Base-by-base conservation (phyloP, 2,888 invertebrate genomes). In the Meteorus colon region DNA sequence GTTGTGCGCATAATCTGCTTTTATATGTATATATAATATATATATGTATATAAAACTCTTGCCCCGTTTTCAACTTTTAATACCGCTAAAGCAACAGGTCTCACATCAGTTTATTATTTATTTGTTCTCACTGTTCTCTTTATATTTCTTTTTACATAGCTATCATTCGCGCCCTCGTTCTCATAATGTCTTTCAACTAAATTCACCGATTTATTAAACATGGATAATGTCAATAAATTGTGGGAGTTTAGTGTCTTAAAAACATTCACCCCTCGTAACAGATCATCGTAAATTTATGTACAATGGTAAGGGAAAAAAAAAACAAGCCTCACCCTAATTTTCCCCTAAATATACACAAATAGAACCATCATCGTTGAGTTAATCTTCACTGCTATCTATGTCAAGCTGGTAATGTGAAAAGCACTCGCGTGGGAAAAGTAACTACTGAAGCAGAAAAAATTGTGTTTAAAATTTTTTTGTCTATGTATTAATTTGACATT, bases 1-100 rank as follows among this genome's bases (percentile, higher is more conserved):
- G 29, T 62, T 29, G 62, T 62, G 31, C 10, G 62, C 31, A 62
- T 31, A 31, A 62, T 62, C 62, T 62, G 62, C 31, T 62, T 62
- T 31, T 62, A 62, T 62, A 62, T 62, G n/a, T 62, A 62, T 12
- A 31, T 37, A 34, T 10, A 12, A 27, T 10, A 31, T 14, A 24
- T 16, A 29, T 24, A 29, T 37, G 37, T 6, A 63, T 29, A 65
- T 24, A 24, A 24, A 65, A 29, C 29, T 31, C 34, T n/a, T 34
- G 8, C 10, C 19, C 65, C 37, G 41, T 37, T 65, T 41, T 34
- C n/a, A 34, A 65, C 10, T 37, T 12, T 31, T 65, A 31, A n/a
- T 34, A 27, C 41, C 34, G 34, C 16, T 65, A 24, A 31, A 34
- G 51, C 65, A 73, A 73, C 65, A 65, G 65, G 65, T 73, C 48